These are phyloP conservation scores for Tragelaphus buxtoni DNA, from an alignment of 2,113 vertebrate species.

Conservation along the genomic window DNA sequence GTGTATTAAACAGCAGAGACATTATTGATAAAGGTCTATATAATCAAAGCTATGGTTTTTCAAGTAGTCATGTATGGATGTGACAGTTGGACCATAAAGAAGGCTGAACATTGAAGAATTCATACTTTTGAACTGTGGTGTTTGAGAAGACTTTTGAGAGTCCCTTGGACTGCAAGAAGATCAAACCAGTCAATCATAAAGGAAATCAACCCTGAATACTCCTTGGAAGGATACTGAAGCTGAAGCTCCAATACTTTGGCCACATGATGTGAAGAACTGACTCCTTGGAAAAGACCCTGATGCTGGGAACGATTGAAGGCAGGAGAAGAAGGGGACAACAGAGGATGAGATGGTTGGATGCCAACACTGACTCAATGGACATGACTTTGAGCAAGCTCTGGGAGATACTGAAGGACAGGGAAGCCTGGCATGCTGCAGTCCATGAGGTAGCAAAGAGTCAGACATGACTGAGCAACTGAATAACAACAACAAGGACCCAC, in stretches of 20 bases:
- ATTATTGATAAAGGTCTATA: not conserved
- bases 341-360: not conserved
- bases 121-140: not conserved
- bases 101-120: not conserved
- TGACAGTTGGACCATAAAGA: not conserved
- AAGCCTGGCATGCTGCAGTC: not conserved
- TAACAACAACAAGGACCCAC: not conserved
- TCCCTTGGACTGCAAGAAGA: not conserved
- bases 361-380: not conserved
- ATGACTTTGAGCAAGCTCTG: not conserved
- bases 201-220: not conserved
- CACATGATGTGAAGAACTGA: not conserved
- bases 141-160: not conserved
- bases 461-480: not conserved
- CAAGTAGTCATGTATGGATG: not conserved
- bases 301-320: not conserved
- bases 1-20: not conserved
- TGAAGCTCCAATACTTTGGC: not conserved
- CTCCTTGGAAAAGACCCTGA: not conserved
- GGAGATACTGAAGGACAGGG: not conserved
- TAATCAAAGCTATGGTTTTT: not conserved
- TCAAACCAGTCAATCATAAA: not conserved
- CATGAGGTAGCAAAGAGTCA: not conserved
- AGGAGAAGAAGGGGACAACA: not conserved
- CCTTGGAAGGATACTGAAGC: not conserved